These are phyloP conservation scores for Seladonia tumulorum DNA, from an alignment of 2,888 invertebrate species.

Conservation along the genomic window DNA sequence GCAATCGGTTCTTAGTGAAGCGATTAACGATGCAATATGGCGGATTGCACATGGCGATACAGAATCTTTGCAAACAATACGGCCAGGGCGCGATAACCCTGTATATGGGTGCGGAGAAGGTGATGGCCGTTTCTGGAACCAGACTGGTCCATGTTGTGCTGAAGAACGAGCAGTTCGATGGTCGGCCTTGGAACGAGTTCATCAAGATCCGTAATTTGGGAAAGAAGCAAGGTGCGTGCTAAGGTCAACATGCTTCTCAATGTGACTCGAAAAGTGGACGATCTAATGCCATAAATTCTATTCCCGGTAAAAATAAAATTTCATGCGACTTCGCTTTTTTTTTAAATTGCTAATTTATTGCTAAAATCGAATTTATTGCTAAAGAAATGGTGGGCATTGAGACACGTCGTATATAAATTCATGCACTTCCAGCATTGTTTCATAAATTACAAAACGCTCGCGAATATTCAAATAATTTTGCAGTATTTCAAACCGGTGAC, in stretches of 20 bases:
- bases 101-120: constrained; percentile 67
- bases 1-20: constrained; percentile 72
- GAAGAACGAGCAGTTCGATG: constrained; percentile 87
- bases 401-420: no score
- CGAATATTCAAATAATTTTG: no score
- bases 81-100: constrained; percentile 74
- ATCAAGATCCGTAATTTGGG: constrained; percentile 88
- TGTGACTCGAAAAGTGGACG: background rate
- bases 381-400: no score
- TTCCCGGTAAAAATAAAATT: no score
- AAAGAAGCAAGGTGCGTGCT: constrained; percentile 84
- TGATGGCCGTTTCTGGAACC: constrained; percentile 85
- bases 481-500: no score
- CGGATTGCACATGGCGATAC: constrained; percentile 76
- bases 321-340: no score
- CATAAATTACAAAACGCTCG: no score
- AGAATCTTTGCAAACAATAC: constrained; percentile 75
- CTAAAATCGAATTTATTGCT: no score
- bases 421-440: no score
- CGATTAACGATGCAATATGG: constrained; percentile 69
- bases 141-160: constrained; percentile 86
- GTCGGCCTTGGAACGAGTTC: constrained; percentile 89
- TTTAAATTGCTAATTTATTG: no score
- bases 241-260: background rate
- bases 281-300: background rate